phyloP scores from a whole-genome alignment of 2,888 invertebrate genomes.

The Limnephilus rhombicus region DNA sequence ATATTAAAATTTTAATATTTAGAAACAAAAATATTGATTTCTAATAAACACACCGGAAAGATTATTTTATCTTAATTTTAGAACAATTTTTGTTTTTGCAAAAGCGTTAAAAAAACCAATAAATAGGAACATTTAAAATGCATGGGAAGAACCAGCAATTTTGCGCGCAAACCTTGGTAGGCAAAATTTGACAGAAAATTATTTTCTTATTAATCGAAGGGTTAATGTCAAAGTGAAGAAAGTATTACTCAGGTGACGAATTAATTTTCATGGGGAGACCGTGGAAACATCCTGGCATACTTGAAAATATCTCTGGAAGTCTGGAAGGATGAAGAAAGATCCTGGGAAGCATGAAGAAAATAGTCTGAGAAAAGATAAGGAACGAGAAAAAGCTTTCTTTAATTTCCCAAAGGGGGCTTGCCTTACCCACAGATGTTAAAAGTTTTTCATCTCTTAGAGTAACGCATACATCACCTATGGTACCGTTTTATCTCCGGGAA shows the following conservation, averaged over 20 bases:
- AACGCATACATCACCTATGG: constrained; percentile 36
- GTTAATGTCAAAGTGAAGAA: neutral
- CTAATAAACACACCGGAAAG: too few species aligned
- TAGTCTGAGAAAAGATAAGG: neutral
- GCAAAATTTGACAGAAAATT: too few species aligned
- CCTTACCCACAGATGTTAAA: constrained; percentile 25
- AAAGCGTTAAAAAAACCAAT: too few species aligned
- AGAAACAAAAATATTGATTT: too few species aligned
- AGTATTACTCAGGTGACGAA: neutral
- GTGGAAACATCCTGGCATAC: neutral
- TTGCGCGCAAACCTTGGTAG: too few species aligned
- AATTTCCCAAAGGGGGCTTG: constrained; percentile 21
- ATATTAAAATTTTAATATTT: too few species aligned
- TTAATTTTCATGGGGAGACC: neutral
- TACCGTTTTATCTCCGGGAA: neutral
- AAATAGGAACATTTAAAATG: too few species aligned
- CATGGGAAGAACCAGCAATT: too few species aligned
- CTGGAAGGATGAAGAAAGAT: neutral
- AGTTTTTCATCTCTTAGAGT: constrained; percentile 40
- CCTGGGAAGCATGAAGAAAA: neutral
- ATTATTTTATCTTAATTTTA: too few species aligned
- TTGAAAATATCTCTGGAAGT: neutral
- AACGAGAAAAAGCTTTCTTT: constrained; percentile 25
- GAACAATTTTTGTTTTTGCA: too few species aligned
- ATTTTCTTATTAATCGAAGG: too few species aligned